Conservation (phyloP, 2,888 invertebrate species). For the Watsonalla binaria region DNA sequence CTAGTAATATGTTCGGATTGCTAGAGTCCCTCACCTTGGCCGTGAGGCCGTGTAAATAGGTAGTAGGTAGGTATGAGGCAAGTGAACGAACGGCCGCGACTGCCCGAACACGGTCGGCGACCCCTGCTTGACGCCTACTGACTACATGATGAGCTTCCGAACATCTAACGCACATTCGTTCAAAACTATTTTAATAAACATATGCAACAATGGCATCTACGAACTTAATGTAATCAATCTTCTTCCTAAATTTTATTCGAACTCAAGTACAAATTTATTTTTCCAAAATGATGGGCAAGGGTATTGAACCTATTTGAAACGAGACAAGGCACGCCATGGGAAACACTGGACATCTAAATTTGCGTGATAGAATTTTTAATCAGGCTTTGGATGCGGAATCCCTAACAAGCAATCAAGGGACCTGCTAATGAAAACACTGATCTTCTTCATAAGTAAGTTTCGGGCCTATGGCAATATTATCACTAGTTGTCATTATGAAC, state of each 20-base stretch:
- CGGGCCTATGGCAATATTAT: too few species aligned
- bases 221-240: too few species aligned
- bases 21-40: conserved; percentile 65
- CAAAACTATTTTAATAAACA: neutral
- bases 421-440: too few species aligned
- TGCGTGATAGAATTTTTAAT: conserved; percentile 49
- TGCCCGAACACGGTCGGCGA: conserved; percentile 66
- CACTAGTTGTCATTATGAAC: neutral
- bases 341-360: conserved; percentile 32
- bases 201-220: neutral
- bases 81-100: conserved; percentile 58
- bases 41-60: conserved; percentile 42
- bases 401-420: neutral
- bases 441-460: too few species aligned
- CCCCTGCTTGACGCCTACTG: conserved; percentile 47
- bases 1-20: conserved; percentile 14
- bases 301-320: conserved; percentile 32
- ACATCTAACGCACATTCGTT: conserved; percentile 6
- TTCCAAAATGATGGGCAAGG: conserved; percentile 10
- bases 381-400: conserved; percentile 24
- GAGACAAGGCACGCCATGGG: conserved; percentile 23
- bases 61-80: conserved; percentile 30
- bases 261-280: neutral
- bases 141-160: conserved; percentile 56
- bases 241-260: too few species aligned